Evolutionary conservation across 2,797 vertebrate genomes (phyloP).

Genomic region (Lithobates sylvaticus): DNA sequence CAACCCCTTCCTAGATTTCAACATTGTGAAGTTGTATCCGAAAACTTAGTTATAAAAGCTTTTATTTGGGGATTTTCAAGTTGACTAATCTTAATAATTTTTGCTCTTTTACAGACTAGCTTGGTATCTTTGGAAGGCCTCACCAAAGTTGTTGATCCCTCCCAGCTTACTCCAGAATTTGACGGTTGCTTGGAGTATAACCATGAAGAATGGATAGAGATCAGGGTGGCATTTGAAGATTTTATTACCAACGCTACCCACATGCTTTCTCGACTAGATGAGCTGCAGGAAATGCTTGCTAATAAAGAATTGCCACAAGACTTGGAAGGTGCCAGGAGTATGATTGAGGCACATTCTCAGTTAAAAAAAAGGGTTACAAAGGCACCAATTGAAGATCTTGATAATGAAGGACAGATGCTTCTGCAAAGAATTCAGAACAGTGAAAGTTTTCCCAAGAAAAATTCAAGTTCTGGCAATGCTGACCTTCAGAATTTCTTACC

Average conservation of each 20-base stretch:
- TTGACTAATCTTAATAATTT: background rate
- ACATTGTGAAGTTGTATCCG: too few relatives aligned
- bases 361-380: slow-evolving; percentile 97
- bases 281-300: slow-evolving; percentile 94
- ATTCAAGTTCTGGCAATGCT: slow-evolving; percentile 87
- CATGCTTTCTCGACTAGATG: slow-evolving; percentile 93
- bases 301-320: slow-evolving; percentile 96
- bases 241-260: slow-evolving; percentile 94
- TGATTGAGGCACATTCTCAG: slow-evolving; percentile 96
- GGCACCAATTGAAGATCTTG: slow-evolving; percentile 96
- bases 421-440: slow-evolving; percentile 97
- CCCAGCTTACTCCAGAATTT: slow-evolving; percentile 95
- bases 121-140: slow-evolving; percentile 99
- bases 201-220: slow-evolving; percentile 98
- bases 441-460: slow-evolving; percentile 91
- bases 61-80: too few relatives aligned
- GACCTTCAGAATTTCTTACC: slow-evolving; percentile 95
- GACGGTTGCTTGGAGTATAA: slow-evolving; percentile 98
- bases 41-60: too few relatives aligned
- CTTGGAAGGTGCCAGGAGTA: slow-evolving; percentile 91
- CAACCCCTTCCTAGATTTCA: too few relatives aligned
- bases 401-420: slow-evolving; percentile 93
- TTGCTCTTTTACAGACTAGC: slow-evolving; percentile 84
- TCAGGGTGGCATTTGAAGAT: slow-evolving; percentile 96
- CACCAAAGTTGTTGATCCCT: slow-evolving; percentile 97